Evolutionary conservation across 2,888 invertebrate species (phyloP).

Genomic region (Caenorhabditis drosophilae): DNA sequence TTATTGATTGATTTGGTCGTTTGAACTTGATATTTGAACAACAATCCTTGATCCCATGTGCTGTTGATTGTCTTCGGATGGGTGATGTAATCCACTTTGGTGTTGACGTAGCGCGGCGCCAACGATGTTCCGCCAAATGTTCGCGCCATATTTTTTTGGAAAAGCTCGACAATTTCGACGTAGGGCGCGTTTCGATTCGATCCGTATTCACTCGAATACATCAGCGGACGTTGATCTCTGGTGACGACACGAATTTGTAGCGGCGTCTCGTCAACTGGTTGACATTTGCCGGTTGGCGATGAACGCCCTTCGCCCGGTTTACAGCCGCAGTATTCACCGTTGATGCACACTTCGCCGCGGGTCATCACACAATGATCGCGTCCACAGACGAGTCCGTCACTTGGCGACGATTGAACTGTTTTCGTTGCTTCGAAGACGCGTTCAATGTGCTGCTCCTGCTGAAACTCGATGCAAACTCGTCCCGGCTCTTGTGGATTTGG

Average conservation of each 20-base stretch:
- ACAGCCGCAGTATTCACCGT: constrained; percentile 65
- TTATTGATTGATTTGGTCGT: constrained; percentile 44
- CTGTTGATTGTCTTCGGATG: constrained; percentile 68
- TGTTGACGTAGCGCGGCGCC: constrained; percentile 62
- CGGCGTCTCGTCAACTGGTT: constrained; percentile 52
- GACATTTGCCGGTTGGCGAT: constrained; percentile 38
- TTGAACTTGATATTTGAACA: constrained; percentile 67
- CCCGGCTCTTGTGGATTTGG: constrained; percentile 61
- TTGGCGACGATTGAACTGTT: constrained; percentile 10
- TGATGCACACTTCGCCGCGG: constrained; percentile 63
- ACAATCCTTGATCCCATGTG: constrained; percentile 66
- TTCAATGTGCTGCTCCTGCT: constrained; percentile 32
- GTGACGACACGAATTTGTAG: constrained; percentile 60
- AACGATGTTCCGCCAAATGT: constrained; percentile 63
- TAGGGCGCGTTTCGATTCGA: constrained; percentile 50
- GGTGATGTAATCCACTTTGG: constrained; percentile 63
- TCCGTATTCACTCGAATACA: constrained; percentile 66
- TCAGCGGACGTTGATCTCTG: constrained; percentile 55
- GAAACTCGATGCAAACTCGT: constrained; percentile 60
- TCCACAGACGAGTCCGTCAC: constrained; percentile 57
- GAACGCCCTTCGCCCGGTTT: constrained; percentile 63
- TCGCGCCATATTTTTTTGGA: constrained; percentile 60
- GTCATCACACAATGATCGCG: constrained; percentile 44
- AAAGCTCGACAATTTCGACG: constrained; percentile 65
- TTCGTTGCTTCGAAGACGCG: constrained; percentile 16